Evolutionary conservation across 2,888 invertebrate species (phyloP).

Genomic region (Cistogaster globosa): DNA sequence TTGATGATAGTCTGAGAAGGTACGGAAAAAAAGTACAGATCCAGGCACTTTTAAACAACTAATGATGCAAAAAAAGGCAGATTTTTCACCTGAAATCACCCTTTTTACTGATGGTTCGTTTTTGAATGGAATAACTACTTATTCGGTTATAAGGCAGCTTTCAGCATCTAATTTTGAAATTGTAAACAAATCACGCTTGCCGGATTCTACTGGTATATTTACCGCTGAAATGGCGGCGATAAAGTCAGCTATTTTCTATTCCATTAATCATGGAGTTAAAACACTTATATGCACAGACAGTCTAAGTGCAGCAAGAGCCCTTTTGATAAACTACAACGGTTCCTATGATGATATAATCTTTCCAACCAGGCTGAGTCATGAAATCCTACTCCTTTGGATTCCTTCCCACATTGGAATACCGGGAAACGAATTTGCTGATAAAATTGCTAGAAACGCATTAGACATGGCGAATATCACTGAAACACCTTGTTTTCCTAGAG

Average conservation of each 20-base stretch:
- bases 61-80: neutral
- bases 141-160: neutral
- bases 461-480: neutral
- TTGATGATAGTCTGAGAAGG: too few relatives aligned
- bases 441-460: neutral
- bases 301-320: neutral
- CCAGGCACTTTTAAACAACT: neutral
- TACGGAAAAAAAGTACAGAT: neutral
- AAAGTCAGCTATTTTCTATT: too few relatives aligned
- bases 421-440: constrained; percentile 24
- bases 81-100: neutral
- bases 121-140: neutral
- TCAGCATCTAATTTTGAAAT: neutral
- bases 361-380: neutral
- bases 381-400: constrained; percentile 23
- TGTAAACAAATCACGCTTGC: too few relatives aligned
- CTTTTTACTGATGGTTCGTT: neutral
- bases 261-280: too few relatives aligned
- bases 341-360: neutral
- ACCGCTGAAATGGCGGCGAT: too few relatives aligned
- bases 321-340: neutral
- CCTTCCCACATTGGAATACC: constrained; percentile 26
- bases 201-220: too few relatives aligned
- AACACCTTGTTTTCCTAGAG: neutral
- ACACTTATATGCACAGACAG: constrained; percentile 5